Conservation (phyloP, 2,113 vertebrate genomes). For the Callorhinus ursinus region DNA sequence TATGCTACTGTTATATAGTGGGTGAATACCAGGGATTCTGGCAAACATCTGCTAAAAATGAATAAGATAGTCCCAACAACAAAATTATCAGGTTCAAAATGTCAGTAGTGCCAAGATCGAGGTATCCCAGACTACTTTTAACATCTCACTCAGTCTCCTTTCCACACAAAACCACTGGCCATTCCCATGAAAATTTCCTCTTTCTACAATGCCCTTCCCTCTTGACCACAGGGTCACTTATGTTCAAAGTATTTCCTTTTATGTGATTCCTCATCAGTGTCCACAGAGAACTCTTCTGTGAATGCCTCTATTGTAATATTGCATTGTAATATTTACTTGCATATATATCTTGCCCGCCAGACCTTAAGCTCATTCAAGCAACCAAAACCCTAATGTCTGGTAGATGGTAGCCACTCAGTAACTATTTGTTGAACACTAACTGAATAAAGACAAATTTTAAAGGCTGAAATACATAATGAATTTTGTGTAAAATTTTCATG, state of each 20-base stretch:
- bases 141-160: not conserved
- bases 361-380: not conserved
- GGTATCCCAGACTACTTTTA: not conserved
- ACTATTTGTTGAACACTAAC: not conserved
- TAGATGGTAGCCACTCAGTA: not conserved
- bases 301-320: not conserved
- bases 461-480: conserved; percentile 1
- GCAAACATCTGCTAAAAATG: not conserved
- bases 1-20: not conserved
- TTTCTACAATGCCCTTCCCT: not conserved
- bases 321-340: not conserved
- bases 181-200: not conserved
- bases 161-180: not conserved
- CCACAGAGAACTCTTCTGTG: not conserved
- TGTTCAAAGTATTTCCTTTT: not conserved
- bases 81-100: not conserved
- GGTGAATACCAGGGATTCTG: not conserved
- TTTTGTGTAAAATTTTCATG: not conserved
- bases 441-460: not conserved
- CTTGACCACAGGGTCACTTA: not conserved
- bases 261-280: not conserved
- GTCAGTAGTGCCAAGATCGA: not conserved
- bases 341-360: not conserved
- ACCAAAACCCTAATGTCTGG: not conserved
- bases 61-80: not conserved